Evolutionary conservation across 2,113 vertebrate species (phyloP).

Genomic region (Channa maculata): DNA sequence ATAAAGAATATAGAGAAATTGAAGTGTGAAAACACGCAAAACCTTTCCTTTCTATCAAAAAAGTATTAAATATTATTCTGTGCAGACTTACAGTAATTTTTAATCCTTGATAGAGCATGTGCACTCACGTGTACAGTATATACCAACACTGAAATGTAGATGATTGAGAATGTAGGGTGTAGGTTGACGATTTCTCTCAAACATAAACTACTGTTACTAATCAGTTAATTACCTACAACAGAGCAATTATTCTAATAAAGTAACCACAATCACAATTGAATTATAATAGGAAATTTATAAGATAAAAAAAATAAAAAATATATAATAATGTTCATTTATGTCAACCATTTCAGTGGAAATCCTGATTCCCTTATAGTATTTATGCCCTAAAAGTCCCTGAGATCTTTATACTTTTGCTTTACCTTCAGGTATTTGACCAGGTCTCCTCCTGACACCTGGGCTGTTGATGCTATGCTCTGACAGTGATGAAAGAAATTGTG

Average conservation of each 20-base stretch:
- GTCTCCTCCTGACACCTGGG: conserved; percentile 88
- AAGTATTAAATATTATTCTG: neutral
- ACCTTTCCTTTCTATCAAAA: conserved; percentile 1
- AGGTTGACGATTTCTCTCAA: neutral
- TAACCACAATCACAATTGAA: too few relatives aligned
- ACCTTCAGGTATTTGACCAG: conserved; percentile 99
- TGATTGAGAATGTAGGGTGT: too few relatives aligned
- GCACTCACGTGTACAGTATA: neutral
- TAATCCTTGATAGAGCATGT: neutral
- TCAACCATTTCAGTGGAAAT: too few relatives aligned
- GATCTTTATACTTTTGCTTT: conserved; percentile 34
- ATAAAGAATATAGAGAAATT: neutral
- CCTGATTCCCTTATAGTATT: too few relatives aligned
- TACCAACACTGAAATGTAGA: neutral
- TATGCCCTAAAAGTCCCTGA: neutral
- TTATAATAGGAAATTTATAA: too few relatives aligned
- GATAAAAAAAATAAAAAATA: too few relatives aligned
- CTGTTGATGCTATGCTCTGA: conserved; percentile 87
- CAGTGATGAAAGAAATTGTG: conserved; percentile 99
- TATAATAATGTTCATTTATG: too few relatives aligned
- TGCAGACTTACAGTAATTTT: neutral
- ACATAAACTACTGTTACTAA: neutral
- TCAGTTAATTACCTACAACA: neutral
- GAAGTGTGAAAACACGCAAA: neutral
- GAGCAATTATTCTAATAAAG: too few relatives aligned